Percentiles rank a stretch among this genome's conserved stretches.
Conservation (phyloP, 2,113 vertebrate species). For the Chloroceryle aenea region DNA sequence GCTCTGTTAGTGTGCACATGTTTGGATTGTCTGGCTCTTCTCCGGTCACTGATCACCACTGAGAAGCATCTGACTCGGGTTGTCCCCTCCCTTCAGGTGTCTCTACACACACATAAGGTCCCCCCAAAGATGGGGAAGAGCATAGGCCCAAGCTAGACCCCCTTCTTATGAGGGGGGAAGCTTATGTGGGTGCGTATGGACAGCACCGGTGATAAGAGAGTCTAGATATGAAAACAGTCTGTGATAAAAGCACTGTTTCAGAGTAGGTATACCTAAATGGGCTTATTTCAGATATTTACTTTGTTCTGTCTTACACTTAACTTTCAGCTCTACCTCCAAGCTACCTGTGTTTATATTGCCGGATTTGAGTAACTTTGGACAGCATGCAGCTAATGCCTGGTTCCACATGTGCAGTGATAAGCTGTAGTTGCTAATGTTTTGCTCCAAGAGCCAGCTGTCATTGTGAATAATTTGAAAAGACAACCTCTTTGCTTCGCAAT, state of each 20-base stretch:
- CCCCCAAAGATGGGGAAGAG: background rate
- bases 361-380: background rate
- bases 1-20: accelerated
- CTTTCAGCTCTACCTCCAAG: background rate
- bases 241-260: background rate
- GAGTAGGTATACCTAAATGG: background rate
- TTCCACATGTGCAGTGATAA: background rate
- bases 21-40: background rate
- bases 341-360: background rate
- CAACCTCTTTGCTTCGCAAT: background rate
- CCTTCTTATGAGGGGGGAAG: accelerated
- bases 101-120: background rate
- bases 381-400: background rate
- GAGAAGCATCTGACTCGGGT: accelerated
- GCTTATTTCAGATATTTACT: background rate
- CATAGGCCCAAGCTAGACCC: background rate
- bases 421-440: background rate
- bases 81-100: background rate
- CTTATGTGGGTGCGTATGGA: background rate
- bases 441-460: background rate
- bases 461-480: background rate
- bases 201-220: background rate
- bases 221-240: background rate
- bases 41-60: background rate
- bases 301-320: background rate